Evolutionary conservation across 2,113 vertebrate genomes (phyloP).

Genomic region (Crotophaga sulcirostris): DNA sequence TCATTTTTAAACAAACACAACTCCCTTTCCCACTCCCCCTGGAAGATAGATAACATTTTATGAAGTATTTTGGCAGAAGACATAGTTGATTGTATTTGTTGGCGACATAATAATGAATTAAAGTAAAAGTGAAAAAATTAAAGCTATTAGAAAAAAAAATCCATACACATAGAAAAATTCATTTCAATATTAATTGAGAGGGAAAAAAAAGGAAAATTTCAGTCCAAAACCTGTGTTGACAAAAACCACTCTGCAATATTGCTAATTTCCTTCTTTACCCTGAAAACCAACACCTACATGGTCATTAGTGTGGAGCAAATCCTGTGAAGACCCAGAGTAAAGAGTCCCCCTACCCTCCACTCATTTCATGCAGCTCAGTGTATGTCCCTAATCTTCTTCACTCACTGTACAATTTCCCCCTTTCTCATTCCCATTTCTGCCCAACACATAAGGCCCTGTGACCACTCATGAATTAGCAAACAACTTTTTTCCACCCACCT

Average conservation of each 20-base stretch:
- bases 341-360: background rate
- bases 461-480: background rate
- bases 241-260: background rate
- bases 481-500: background rate
- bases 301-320: rapidly evolving
- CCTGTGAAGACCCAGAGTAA: background rate
- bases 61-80: constrained; percentile 51
- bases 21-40: background rate
- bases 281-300: background rate
- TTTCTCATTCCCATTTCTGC: background rate
- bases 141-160: constrained; percentile 45
- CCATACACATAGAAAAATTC: background rate
- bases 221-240: background rate
- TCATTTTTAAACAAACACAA: background rate
- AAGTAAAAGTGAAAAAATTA: constrained; percentile 11
- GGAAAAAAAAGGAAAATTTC: background rate
- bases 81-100: constrained; percentile 23
- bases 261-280: background rate
- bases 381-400: background rate
- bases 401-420: background rate
- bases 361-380: rapidly evolving
- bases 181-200: background rate
- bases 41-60: background rate
- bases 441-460: background rate
- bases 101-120: constrained; percentile 12